Conservation (phyloP, 2,888 invertebrate species). For the Caradrina clavipalpis region DNA sequence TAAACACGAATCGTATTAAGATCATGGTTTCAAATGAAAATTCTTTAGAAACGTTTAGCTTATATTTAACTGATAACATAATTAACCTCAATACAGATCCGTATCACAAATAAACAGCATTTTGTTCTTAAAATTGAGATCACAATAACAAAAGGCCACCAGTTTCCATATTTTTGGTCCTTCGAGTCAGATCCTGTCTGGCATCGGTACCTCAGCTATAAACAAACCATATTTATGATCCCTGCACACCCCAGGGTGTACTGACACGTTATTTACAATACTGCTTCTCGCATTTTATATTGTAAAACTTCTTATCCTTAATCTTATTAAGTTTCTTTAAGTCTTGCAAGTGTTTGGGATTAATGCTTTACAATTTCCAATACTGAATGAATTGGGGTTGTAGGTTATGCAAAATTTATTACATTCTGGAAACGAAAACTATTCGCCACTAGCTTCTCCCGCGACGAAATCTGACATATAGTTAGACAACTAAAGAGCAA, state of each 20-base stretch:
- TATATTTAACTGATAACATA: background rate
- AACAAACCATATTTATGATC: slow-evolving; percentile 56
- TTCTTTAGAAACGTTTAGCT: background rate
- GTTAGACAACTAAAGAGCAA: no score
- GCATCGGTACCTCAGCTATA: slow-evolving; percentile 36
- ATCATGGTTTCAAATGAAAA: background rate
- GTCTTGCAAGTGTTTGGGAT: slow-evolving; percentile 1
- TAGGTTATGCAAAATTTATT: slow-evolving; percentile 20
- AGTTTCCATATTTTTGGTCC: slow-evolving; percentile 28
- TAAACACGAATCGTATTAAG: background rate
- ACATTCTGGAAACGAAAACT: no score
- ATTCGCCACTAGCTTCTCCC: no score
- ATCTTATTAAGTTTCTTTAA: background rate
- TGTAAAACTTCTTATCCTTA: background rate
- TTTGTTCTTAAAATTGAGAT: slow-evolving; percentile 28
- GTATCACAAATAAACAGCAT: background rate
- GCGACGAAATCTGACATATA: no score
- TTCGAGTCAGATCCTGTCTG: slow-evolving; percentile 34
- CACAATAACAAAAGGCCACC: slow-evolving; percentile 11
- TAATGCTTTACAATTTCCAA: no score
- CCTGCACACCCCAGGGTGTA: slow-evolving; percentile 15
- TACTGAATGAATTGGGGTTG: background rate
- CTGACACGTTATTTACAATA: slow-evolving; percentile 29
- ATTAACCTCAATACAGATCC: background rate
- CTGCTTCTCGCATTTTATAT: background rate